Percentiles rank a stretch among this genome's conserved stretches.
Evolutionary conservation across 2,113 vertebrate species (phyloP).

Genomic region (Fregetta grallaria): DNA sequence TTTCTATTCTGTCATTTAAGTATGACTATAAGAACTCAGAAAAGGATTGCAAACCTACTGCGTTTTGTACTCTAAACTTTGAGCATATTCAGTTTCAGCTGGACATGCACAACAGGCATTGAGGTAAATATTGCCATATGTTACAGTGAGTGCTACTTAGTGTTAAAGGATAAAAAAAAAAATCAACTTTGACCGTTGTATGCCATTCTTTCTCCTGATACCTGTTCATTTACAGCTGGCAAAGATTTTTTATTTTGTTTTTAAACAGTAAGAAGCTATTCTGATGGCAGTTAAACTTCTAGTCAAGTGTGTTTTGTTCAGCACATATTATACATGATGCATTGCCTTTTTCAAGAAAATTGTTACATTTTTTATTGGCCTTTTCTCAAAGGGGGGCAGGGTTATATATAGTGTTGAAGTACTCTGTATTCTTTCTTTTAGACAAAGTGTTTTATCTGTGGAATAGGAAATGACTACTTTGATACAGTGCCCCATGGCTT

Average conservation of each 20-base stretch:
- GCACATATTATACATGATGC: not conserved
- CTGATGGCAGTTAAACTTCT: not conserved
- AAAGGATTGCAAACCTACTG: not conserved
- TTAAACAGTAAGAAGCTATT: not conserved
- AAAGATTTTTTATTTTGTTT: not conserved
- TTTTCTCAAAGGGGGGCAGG: not conserved
- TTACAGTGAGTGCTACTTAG: not conserved
- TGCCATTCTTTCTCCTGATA: not conserved
- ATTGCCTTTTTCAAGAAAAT: not conserved
- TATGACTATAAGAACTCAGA: not conserved
- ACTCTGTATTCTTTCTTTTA: slow-evolving; percentile 62
- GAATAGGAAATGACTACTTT: slow-evolving; percentile 97
- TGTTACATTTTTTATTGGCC: not conserved
- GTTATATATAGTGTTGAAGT: not conserved
- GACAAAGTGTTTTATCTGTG: slow-evolving; percentile 98
- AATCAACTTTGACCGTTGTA: not conserved
- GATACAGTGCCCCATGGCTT: slow-evolving; percentile 98
- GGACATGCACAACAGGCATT: not conserved
- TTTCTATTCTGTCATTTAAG: not conserved
- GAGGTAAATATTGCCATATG: not conserved
- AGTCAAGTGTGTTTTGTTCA: not conserved
- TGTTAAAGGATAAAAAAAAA: not conserved
- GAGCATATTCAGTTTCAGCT: not conserved
- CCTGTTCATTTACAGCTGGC: not conserved
- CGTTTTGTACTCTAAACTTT: not conserved